Base-by-base conservation (phyloP, 2,113 vertebrate species). In the Dasyurus viverrinus region DNA sequence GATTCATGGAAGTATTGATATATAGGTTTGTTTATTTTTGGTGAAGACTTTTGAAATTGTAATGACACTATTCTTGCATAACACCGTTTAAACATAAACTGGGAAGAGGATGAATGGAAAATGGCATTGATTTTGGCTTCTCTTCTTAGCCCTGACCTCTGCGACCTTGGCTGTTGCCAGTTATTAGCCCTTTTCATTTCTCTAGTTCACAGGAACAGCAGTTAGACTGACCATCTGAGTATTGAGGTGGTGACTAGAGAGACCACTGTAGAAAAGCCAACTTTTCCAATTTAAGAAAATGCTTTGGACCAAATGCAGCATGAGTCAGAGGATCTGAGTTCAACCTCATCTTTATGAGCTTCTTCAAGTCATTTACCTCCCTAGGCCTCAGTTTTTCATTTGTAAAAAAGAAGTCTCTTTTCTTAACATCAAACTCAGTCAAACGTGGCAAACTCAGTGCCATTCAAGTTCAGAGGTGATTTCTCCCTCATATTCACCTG, bases 111-210 rank as follows among this genome's bases (percentile, higher is more conserved):
- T 52, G 24, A 12, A 90, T 25, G 27, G 8, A 47, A 19, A 8
- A 68, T 11, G 8, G 12, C 52, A 46, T 4, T 8, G 14, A 94
- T 7, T 54, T 11, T 5, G n/a, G 48, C 93, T 3, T 16, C 14
- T 94, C 30, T 22, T 54, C 95, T 89, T 19, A 94, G 36, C 47
- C 89, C 46, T 96, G 90, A 6, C n/a, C 60, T 90, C 57, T 89
- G 53, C 50, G 12, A 50, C 14, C 60, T 90, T 57, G 8, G 7
- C n/a, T 42, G n/a, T 84, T 22, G n/a, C n/a, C 68, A 84, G 22
- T 84, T 1, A 19, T 42, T 8, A 19, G 36, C 22, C n/a, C n/a
- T 84, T n/a, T 84, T 84, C 68, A 84, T 42, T 84, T 84, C 68
- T 42, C n/a, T 16, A 42, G 36, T 23, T 84, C n/a, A 84, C 7